Evolutionary conservation across 2,797 vertebrate genomes (phyloP).

Genomic region (Sebastes elongatus): DNA sequence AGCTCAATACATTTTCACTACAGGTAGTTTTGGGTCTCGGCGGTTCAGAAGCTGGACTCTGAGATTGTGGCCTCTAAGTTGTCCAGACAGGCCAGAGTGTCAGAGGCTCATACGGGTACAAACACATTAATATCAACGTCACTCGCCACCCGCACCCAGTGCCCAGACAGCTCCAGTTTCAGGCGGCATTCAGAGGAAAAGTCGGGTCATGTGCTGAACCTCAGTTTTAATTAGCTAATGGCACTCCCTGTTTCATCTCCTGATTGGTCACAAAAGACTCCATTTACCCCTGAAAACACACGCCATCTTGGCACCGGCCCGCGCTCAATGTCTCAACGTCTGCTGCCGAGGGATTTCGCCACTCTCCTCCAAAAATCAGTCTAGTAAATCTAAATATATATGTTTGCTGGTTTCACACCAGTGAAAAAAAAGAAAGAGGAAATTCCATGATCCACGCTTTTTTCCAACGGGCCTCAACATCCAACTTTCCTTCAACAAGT

Average conservation of each 20-base stretch:
- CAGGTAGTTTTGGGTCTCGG: not conserved
- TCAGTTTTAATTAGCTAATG: constrained; percentile 85
- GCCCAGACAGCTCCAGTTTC: constrained; percentile 78
- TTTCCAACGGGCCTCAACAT: constrained; percentile 52
- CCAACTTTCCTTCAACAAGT: constrained; percentile 76
- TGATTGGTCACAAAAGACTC: constrained; percentile 81
- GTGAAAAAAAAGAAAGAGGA: constrained; percentile 56
- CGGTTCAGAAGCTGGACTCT: constrained; percentile 2
- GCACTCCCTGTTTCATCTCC: constrained; percentile 73
- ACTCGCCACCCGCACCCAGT: constrained; percentile 60
- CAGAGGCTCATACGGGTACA: constrained; percentile 63
- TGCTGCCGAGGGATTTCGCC: constrained; percentile 55
- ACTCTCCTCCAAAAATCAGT: constrained; percentile 71
- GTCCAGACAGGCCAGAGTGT: constrained; percentile 60
- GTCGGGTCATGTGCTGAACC: constrained; percentile 74
- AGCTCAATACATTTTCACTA: not conserved
- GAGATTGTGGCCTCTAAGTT: constrained; percentile 45
- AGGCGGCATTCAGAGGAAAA: constrained; percentile 75
- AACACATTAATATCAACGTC: constrained; percentile 81
- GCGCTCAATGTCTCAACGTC: constrained; percentile 37
- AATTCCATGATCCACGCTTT: constrained; percentile 75
- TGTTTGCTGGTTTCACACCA: constrained; percentile 77
- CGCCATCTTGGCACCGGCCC: constrained; percentile 58
- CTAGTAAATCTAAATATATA: constrained; percentile 81
- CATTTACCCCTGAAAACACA: constrained; percentile 73